Base-by-base conservation (phyloP, 2,797 vertebrate species). In the Rhynchonycteris naso region DNA sequence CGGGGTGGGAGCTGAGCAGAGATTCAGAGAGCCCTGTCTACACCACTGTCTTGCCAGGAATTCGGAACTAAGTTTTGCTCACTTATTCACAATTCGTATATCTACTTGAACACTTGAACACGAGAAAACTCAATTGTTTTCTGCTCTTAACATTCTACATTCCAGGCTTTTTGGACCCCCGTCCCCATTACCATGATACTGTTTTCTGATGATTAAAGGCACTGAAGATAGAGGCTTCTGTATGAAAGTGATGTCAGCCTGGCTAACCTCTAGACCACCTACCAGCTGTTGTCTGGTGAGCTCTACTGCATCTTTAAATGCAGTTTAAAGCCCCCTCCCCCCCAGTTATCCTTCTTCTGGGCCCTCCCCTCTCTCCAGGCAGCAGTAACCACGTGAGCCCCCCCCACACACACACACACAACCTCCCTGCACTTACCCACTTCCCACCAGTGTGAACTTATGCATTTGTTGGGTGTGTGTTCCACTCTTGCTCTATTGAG, bases 381-480 rank as follows among this genome's bases (percentile, higher is more conserved):
- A 21, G 82, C 66, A 61, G 63, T 54, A 52, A 52, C 50, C 74
- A 1, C 12, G 0, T 5, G n/a, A 43, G 9, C 13, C 7, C 56
- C 43, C 2, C 75, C 35, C 47, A 10, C n/a, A n/a, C n/a, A n/a
- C n/a, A n/a, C n/a, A n/a, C n/a, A n/a, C n/a, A n/a, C 47, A 2
- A 3, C 1, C 10, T 47, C 9, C 58, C 63, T 65, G 72, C 15
- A 4, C 22, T 1, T 1, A 18, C 59, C 83, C 15, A 7, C 52
- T 24, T 30, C 47, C 54, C 28, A 5, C 14, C 81, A 52, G 61
- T 7, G 24, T 0, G 1, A 1, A 0, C 28, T 56, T n/a, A 3
- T 1, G 2, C 30, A 7, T 50, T 12, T 0, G 3, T 1, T 30
- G 56, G 52, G 43, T n/a, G 58, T 3, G 0, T n/a, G 43, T 15